Evolutionary conservation across 2,888 invertebrate genomes (phyloP).

Genomic region (Caenorhabditis japonica): DNA sequence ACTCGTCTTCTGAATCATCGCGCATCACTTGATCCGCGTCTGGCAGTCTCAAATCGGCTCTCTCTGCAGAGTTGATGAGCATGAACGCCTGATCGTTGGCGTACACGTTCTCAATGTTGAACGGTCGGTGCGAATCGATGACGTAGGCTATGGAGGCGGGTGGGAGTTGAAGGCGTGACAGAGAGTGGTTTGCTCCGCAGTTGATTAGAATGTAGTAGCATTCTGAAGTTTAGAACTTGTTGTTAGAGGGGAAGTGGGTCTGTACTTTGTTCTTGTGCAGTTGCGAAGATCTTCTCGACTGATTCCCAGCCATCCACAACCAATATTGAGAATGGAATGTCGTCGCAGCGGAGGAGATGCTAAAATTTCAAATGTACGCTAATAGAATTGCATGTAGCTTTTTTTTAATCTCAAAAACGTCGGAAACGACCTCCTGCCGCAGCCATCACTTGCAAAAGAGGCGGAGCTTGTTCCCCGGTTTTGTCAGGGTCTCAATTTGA

Average conservation of each 20-base stretch:
- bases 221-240: slow-evolving; percentile 24
- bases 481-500: no score
- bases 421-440: no score
- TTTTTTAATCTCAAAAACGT: no score
- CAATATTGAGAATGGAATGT: slow-evolving; percentile 65
- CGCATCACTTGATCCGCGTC: slow-evolving; percentile 34
- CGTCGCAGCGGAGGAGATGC: slow-evolving; percentile 71
- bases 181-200: slow-evolving; percentile 66
- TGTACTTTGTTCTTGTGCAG: slow-evolving; percentile 58
- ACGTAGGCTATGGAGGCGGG: slow-evolving; percentile 59
- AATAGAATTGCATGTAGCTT: no score
- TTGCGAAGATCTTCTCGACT: slow-evolving; percentile 60
- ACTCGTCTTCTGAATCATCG: slow-evolving; percentile 55
- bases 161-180: slow-evolving; percentile 59
- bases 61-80: slow-evolving; percentile 49
- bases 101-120: slow-evolving; percentile 72
- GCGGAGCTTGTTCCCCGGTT: no score
- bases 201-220: slow-evolving; percentile 67
- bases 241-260: not conserved
- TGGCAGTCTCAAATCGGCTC: slow-evolving; percentile 51
- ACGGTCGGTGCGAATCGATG: slow-evolving; percentile 71
- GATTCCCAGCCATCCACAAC: slow-evolving; percentile 63
- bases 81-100: slow-evolving; percentile 56
- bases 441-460: no score
- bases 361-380: slow-evolving; percentile 48